A percentile compares a stretch with the other conserved stretches of the same genome.
Conservation (phyloP, 1,140 invertebrate genomes). For the Aphaenogaster floridana region DNA sequence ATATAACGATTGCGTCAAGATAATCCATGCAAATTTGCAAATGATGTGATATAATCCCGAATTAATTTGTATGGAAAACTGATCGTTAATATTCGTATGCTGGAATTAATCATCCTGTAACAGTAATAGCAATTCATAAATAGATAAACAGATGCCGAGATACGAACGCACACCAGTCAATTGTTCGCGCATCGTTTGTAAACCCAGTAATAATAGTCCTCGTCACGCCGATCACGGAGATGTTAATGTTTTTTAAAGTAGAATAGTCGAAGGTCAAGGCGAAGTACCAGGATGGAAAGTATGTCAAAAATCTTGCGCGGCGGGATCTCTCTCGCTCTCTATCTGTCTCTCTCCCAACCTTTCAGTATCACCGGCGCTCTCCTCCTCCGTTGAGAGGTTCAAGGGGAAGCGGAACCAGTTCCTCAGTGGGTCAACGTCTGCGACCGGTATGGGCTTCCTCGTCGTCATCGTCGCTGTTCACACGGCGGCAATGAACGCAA, state of each 20-base stretch:
- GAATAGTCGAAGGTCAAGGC: constrained; percentile 83
- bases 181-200: not conserved
- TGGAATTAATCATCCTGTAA: constrained; percentile 17
- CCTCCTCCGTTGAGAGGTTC: constrained; percentile 70
- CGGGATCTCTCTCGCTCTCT: constrained; percentile 69
- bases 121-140: constrained; percentile 16
- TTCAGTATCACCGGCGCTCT: constrained; percentile 47
- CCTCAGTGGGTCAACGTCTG: constrained; percentile 86
- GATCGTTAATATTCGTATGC: not conserved
- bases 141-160: not conserved
- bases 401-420: constrained; percentile 86
- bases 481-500: constrained; percentile 9
- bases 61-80: constrained; percentile 26
- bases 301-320: constrained; percentile 84
- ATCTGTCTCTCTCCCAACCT: constrained; percentile 45
- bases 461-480: constrained; percentile 56
- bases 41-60: not conserved
- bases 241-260: constrained; percentile 71
- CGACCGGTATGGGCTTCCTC: constrained; percentile 68
- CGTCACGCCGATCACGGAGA: not conserved
- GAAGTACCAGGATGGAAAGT: constrained; percentile 83
- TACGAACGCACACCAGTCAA: not conserved
- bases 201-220: constrained; percentile 3
- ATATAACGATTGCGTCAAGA: not conserved
- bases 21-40: not conserved